phyloP scores from a whole-genome alignment of 2,888 invertebrate species.

The Glyphotaelius pellucidus region DNA sequence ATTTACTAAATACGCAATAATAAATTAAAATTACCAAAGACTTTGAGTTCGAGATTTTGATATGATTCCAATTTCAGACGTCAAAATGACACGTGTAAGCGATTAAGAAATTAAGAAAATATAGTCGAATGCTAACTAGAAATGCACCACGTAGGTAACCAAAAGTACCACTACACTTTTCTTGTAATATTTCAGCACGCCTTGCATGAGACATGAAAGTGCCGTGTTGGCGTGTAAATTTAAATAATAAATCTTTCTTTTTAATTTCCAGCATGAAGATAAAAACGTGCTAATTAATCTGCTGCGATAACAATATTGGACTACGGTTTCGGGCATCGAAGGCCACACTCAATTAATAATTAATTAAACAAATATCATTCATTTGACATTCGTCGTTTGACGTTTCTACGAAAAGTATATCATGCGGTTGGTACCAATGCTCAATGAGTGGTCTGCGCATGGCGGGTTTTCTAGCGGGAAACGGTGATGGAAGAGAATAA shows the following conservation, averaged over 20 bases:
- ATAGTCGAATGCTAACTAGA: background rate
- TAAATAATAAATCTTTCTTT: background rate
- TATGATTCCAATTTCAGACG: background rate
- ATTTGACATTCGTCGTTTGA: slow-evolving; percentile 36
- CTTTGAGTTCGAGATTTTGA: background rate
- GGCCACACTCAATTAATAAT: slow-evolving; percentile 3
- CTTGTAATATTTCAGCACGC: too few species aligned
- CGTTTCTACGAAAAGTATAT: background rate
- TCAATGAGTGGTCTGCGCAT: background rate
- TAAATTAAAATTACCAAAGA: background rate
- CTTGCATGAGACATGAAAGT: too few species aligned
- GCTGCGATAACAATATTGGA: background rate
- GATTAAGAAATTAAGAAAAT: too few species aligned
- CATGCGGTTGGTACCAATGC: slow-evolving; percentile 14
- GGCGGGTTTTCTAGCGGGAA: background rate
- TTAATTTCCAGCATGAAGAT: background rate
- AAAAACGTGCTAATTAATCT: background rate
- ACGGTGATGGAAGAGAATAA: background rate
- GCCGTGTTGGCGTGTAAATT: too few species aligned
- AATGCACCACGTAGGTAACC: background rate
- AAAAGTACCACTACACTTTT: too few species aligned
- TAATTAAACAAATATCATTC: slow-evolving; percentile 38
- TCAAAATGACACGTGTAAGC: too few species aligned
- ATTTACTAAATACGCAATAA: too few species aligned
- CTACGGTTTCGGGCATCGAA: background rate